A percentile compares a stretch with the other conserved stretches of the same genome.
Evolutionary conservation across 30 jellyfish, hydroid and myxozoan species (phyloP).

Genomic region (Hydra vulgaris): DNA sequence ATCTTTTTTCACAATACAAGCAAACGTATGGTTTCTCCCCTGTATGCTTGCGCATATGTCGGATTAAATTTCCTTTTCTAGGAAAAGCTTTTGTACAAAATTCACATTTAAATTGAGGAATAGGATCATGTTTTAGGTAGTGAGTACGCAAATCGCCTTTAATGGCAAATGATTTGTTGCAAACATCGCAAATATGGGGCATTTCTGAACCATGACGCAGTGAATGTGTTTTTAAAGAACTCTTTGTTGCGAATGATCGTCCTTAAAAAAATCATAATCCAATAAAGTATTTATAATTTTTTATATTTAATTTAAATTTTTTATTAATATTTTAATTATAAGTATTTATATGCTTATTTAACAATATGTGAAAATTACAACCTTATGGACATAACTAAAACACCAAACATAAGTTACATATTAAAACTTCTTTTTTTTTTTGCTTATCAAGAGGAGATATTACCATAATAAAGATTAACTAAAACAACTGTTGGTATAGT

Average conservation of each 20-base stretch:
- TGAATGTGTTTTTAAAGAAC: constrained; percentile 2
- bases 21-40: constrained; percentile 31
- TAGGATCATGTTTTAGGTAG: constrained; percentile 1
- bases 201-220: constrained; percentile 18
- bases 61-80: constrained; percentile 4
- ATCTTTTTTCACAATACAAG: constrained; percentile 19
- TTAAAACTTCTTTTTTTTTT: too few relatives aligned
- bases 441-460: too few relatives aligned
- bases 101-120: constrained; percentile 13
- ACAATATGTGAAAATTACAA: too few relatives aligned
- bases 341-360: too few relatives aligned
- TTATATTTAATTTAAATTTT: too few relatives aligned
- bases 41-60: constrained; percentile 30
- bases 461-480: too few relatives aligned
- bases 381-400: too few relatives aligned
- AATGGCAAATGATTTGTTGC: constrained; percentile 18
- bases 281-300: too few relatives aligned
- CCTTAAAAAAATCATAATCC: constrained; percentile 11
- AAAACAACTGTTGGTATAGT: too few relatives aligned
- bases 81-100: constrained; percentile 23
- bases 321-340: too few relatives aligned
- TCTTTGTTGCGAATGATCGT: constrained; percentile 15
- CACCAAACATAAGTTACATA: too few relatives aligned
- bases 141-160: constrained; percentile 31
- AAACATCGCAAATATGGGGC: constrained; percentile 23